phyloP scores from a whole-genome alignment of 2,888 invertebrate species.

The Scrobipalpa costella region DNA sequence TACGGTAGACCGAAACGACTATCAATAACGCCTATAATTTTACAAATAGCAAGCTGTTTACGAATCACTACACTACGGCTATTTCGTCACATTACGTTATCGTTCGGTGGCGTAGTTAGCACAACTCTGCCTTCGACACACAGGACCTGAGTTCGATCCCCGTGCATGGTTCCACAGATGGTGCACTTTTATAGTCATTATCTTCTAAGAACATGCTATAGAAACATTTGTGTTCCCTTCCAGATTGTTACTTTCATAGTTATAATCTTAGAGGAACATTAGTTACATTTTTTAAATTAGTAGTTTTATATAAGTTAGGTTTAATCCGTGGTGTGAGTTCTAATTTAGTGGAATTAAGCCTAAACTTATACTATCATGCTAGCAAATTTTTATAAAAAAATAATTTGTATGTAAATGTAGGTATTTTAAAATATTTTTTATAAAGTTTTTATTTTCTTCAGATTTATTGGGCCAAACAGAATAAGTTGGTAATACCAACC shows the following conservation, averaged over 20 bases:
- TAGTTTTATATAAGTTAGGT: too few relatives aligned
- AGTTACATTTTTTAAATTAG: slow-evolving; percentile 39
- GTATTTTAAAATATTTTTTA: too few relatives aligned
- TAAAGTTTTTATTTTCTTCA: too few relatives aligned
- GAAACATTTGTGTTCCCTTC: slow-evolving; percentile 44
- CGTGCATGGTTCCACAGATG: slow-evolving; percentile 71
- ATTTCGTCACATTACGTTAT: slow-evolving; percentile 31
- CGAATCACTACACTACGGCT: neutral
- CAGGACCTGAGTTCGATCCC: slow-evolving; percentile 53
- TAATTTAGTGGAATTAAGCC: too few relatives aligned
- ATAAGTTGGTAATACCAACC: too few relatives aligned
- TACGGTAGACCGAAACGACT: neutral
- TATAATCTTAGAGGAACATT: slow-evolving; percentile 39
- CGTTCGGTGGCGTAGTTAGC: slow-evolving; percentile 37
- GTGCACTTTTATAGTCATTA: slow-evolving; percentile 55
- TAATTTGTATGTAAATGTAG: too few relatives aligned
- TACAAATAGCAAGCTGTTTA: neutral
- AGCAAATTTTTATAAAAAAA: too few relatives aligned
- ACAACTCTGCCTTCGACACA: slow-evolving; percentile 28
- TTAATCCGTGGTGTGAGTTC: too few relatives aligned
- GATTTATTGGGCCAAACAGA: too few relatives aligned
- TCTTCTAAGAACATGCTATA: slow-evolving; percentile 76
- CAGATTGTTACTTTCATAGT: slow-evolving; percentile 49
- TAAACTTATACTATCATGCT: too few relatives aligned
- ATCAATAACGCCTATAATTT: neutral